Base-by-base conservation (phyloP, 2,113 vertebrate species). In the Eptesicus fuscus region DNA sequence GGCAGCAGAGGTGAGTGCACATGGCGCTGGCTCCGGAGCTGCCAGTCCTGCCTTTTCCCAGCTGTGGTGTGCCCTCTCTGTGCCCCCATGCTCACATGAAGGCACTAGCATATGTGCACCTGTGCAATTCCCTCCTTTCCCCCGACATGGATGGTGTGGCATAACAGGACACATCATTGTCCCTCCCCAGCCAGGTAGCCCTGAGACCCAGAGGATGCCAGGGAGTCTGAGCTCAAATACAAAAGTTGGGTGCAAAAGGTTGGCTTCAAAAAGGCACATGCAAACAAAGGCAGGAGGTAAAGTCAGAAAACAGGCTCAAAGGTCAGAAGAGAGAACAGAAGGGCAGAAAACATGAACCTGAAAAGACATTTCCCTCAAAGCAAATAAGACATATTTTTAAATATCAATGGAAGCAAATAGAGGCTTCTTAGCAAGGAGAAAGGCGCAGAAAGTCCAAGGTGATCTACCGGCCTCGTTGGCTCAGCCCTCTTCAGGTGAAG, bases 221-320 rank as follows among this genome's bases (percentile, higher is more conserved):
- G 23, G 30, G 74, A 92, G 7, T 37, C 76, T 77, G 59, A 80
- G 25, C 67, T 63, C 65, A 35, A 11, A 53, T 56, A n/a, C 82
- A 78, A 96, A 93, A 35, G 22, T 30, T 44, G 4, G 7, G 30
- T 74, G 25, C 28, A 51, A 97, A 92, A 96, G 74, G 37, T 76
- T 25, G 1, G 56, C 88, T 88, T 47, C 78, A 93, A 87, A 56
- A 83, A 90, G 73, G 40, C 73, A 49, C n/a, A 3, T 5, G 22
- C 18, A 88, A 90, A 88, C 53, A 78, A 67, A 74, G 78, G 37
- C 83, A 67, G 78, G 40, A 94, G 94, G 82, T 44, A 49, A 88
- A 84, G 49, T 63, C 73, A 92, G 89, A 87, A 79, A 76, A 51
- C 12, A 35, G 82, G 91, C 91, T 86, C 94, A 93, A 93, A 95